A percentile compares a stretch with the other conserved stretches of the same genome.
Conservation (phyloP, 2,888 invertebrate species). For the Punctoribates punctum region DNA sequence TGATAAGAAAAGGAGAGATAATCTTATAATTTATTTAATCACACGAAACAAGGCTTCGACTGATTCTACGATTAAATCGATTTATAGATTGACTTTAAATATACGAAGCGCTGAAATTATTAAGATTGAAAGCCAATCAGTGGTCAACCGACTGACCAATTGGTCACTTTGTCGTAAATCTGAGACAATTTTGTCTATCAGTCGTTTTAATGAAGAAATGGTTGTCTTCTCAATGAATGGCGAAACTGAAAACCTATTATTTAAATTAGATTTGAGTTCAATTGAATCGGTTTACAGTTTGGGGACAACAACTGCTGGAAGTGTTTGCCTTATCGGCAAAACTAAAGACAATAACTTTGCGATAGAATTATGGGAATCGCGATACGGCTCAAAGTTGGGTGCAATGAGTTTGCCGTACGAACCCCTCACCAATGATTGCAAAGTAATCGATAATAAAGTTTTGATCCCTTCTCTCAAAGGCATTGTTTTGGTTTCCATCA, state of each 20-base stretch:
- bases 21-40: not conserved
- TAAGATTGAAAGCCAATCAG: constrained; percentile 15
- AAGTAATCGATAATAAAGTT: not conserved
- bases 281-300: constrained; percentile 8
- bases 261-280: not conserved
- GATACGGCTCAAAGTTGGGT: constrained; percentile 17
- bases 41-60: not conserved
- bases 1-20: not conserved
- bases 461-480: constrained; percentile 13
- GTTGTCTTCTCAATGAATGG: constrained; percentile 9
- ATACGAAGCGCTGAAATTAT: not conserved
- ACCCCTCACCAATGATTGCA: constrained; percentile 3
- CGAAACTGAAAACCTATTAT: constrained; percentile 7
- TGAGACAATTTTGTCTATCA: not conserved
- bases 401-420: not conserved
- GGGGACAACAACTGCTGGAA: not conserved
- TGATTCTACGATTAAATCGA: not conserved
- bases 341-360: not conserved
- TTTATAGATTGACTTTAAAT: not conserved
- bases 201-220: not conserved
- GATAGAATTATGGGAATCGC: constrained; percentile 21
- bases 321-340: constrained; percentile 15
- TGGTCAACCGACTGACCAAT: not conserved
- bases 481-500: not conserved
- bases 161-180: constrained; percentile 12